A percentile compares a stretch with the other conserved stretches of the same genome.
These are phyloP conservation scores for Ornithorhynchus anatinus DNA, from an alignment of 2,113 vertebrate genomes.

Conservation along the genomic window DNA sequence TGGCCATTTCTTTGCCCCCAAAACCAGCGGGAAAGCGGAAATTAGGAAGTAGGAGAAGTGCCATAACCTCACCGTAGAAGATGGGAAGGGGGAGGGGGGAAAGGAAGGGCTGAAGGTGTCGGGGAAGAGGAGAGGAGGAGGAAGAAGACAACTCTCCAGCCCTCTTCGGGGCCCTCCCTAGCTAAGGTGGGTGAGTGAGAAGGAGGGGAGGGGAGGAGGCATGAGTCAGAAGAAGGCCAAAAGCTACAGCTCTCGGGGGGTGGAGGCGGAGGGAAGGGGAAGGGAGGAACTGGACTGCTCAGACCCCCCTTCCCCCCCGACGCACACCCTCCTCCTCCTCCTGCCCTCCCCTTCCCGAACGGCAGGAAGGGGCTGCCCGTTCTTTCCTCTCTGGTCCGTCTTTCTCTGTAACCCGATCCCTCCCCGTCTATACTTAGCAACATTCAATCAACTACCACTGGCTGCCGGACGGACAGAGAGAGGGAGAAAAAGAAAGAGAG, in stretches of 20 bases:
- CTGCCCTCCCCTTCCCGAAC: conserved; percentile 25
- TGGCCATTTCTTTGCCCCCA: conserved; percentile 27
- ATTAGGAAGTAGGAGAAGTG: conserved; percentile 64
- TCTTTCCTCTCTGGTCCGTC: conserved; percentile 62
- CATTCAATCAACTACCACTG: conserved; percentile 35
- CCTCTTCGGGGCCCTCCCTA: neutral
- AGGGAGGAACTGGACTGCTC: neutral
- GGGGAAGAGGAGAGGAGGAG: neutral
- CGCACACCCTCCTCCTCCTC: neutral
- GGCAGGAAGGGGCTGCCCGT: conserved; percentile 64
- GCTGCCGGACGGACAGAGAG: neutral
- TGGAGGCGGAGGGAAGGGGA: conserved; percentile 24
- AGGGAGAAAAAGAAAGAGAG: too few relatives aligned
- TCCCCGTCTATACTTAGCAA: conserved; percentile 62
- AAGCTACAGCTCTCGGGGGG: conserved; percentile 15
- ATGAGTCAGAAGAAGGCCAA: conserved; percentile 1
- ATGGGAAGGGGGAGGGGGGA: conserved; percentile 35
- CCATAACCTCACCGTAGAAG: conserved; percentile 57
- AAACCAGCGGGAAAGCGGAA: conserved; percentile 41
- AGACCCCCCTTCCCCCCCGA: neutral
- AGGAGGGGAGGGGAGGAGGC: neutral
- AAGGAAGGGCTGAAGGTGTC: conserved; percentile 1
- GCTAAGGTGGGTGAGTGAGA: conserved; percentile 16
- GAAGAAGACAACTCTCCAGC: neutral
- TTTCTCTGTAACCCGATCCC: conserved; percentile 55